These are phyloP conservation scores for Helogale parvula DNA, from an alignment of 2,113 vertebrate species.

Conservation along the genomic window DNA sequence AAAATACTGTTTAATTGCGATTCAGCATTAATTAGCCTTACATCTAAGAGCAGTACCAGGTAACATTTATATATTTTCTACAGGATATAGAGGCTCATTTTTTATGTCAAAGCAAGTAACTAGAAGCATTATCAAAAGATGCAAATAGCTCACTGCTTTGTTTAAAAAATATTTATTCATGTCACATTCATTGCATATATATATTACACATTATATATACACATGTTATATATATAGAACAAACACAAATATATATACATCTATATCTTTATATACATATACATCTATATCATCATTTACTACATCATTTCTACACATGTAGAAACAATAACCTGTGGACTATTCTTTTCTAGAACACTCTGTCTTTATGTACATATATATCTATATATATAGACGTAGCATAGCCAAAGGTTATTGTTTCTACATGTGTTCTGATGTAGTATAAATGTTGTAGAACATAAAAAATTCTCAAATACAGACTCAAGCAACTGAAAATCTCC, in stretches of 20 bases:
- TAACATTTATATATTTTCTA: slow-evolving; percentile 97
- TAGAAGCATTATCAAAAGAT: slow-evolving; percentile 94
- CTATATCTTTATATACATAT: no score
- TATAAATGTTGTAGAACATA: slow-evolving; percentile 88
- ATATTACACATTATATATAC: slow-evolving; percentile 69
- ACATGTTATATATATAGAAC: no score
- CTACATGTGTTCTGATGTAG: slow-evolving; percentile 88
- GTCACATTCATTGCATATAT: slow-evolving; percentile 90
- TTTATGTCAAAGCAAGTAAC: slow-evolving; percentile 93
- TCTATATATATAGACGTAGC: slow-evolving; percentile 53
- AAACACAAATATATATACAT: no score
- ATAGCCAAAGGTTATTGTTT: slow-evolving; percentile 91
- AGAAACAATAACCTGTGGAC: no score
- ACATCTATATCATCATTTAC: no score
- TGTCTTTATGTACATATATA: no score
- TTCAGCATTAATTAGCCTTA: slow-evolving; percentile 99
- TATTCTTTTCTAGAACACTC: no score
- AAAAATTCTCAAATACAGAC: slow-evolving; percentile 71
- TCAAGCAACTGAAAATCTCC: slow-evolving; percentile 85
- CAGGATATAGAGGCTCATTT: slow-evolving; percentile 95
- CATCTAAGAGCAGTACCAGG: slow-evolving; percentile 97
- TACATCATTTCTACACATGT: no score
- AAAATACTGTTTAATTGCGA: slow-evolving; percentile 99
- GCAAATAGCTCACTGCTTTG: slow-evolving; percentile 90
- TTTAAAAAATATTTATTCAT: slow-evolving; percentile 92